Base-by-base conservation (phyloP, 2,888 invertebrate species). In the Corbicula japonica region DNA sequence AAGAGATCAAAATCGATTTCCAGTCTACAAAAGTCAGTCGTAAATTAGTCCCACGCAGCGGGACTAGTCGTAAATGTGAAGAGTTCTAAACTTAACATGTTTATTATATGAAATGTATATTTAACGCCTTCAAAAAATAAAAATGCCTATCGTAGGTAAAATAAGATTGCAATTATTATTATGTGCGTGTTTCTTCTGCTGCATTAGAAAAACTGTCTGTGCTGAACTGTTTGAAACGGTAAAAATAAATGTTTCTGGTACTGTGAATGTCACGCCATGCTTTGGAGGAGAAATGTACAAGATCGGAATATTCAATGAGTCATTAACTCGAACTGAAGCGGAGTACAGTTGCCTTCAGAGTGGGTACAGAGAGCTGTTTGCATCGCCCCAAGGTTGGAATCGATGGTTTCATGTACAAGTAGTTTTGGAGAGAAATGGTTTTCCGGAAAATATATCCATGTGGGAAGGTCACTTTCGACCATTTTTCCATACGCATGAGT, bases 401-500 rank as follows among this genome's bases (percentile, higher is more conserved):
- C 30, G 8, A 3, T 54, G 54, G 54, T 30, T 12, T 10, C 32
- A 30, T 18, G n/a, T 54, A n/a, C 10, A 34, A 18, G 54, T 18
- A 2, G 54, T 54, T 32, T 12, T 54, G n/a, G 18, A 32, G 34
- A 6, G n/a, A 32, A 34, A 10, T 54, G 32, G 32, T 10, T 54
- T 18, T n/a, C 32, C 30, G 10, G 54, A 28, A 6, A 54, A 54
- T 21, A n/a, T 54, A 5, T 21, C 54, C n/a, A 32, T 54, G 2
- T 54, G 54, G 54, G 32, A 30, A 54, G 54, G 54, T 4, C 54
- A n/a, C 4, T 54, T 54, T 54, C 54, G 54, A 32, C 54, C 54
- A 12, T 54, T 21, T 30, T 54, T 54, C 34, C 54, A 54, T 18
- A 30, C 34, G n/a, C 2, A 4, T 5, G 54, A 54, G 4, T 54